phyloP scores from a whole-genome alignment of 1,140 invertebrate species.

The Drosophila oshimai region DNA sequence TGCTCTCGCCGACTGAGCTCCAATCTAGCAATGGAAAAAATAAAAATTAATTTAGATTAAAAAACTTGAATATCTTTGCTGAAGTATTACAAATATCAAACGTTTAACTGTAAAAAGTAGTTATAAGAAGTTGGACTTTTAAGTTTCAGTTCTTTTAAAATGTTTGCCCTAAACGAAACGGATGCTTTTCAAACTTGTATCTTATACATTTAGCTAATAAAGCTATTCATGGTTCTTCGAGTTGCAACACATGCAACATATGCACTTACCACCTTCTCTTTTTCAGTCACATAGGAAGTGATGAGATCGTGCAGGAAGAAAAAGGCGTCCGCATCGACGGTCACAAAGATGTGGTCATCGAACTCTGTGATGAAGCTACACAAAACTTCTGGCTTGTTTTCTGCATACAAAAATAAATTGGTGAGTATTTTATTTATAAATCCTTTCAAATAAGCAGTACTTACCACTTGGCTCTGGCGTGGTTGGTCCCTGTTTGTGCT shows the following conservation, averaged over 20 bases:
- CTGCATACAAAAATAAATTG: constrained; percentile 82
- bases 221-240: too few relatives aligned
- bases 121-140: too few relatives aligned
- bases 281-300: constrained; percentile 96
- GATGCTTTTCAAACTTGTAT: too few relatives aligned
- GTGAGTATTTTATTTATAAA: background rate
- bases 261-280: constrained; percentile 90
- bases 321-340: constrained; percentile 98
- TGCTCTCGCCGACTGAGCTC: constrained; percentile 68
- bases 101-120: too few relatives aligned
- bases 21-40: constrained; percentile 49
- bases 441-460: too few relatives aligned
- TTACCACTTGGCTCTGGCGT: constrained; percentile 89
- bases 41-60: background rate
- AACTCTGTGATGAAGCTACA: constrained; percentile 99
- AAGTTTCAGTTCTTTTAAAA: too few relatives aligned
- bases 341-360: constrained; percentile 98
- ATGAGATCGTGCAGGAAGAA: constrained; percentile 99
- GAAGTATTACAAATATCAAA: too few relatives aligned
- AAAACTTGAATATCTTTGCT: too few relatives aligned
- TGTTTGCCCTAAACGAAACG: too few relatives aligned
- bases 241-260: too few relatives aligned
- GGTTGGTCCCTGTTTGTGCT: constrained; percentile 90
- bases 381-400: constrained; percentile 93
- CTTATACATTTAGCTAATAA: too few relatives aligned